Conservation (phyloP, 2,888 invertebrate species). For the Tachina grossa region DNA sequence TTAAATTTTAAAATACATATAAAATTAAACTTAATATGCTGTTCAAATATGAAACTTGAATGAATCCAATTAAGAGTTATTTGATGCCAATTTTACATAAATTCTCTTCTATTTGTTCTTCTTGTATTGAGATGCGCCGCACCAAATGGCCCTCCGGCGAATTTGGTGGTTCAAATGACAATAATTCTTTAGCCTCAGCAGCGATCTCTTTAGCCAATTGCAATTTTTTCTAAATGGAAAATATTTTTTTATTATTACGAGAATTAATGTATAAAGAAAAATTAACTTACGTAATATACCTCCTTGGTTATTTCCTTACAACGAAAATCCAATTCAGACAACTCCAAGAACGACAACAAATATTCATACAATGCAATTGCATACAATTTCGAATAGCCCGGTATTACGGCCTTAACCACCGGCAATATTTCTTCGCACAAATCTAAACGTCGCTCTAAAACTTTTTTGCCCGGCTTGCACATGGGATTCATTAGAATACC, state of each 20-base stretch:
- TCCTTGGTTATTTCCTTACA: slow-evolving; percentile 85
- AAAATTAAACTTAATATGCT: no score
- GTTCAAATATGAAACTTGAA: not conserved
- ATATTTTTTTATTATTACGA: not conserved
- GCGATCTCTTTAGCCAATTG: slow-evolving; percentile 85
- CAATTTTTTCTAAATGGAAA: slow-evolving; percentile 83
- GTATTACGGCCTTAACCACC: slow-evolving; percentile 87
- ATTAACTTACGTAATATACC: slow-evolving; percentile 83
- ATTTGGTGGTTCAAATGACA: slow-evolving; percentile 87
- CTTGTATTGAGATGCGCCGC: slow-evolving; percentile 77
- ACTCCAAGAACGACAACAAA: slow-evolving; percentile 86
- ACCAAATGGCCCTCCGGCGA: slow-evolving; percentile 88
- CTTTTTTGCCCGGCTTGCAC: slow-evolving; percentile 83
- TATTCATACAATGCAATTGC: slow-evolving; percentile 91
- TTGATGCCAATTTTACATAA: slow-evolving; percentile 50
- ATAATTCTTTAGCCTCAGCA: slow-evolving; percentile 85
- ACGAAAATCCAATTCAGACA: slow-evolving; percentile 86
- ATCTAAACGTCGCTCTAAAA: slow-evolving; percentile 86
- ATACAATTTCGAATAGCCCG: slow-evolving; percentile 83
- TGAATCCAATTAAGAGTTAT: slow-evolving; percentile 21
- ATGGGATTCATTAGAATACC: slow-evolving; percentile 83
- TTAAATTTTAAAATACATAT: no score
- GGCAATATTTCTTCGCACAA: slow-evolving; percentile 87
- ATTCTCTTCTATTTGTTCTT: slow-evolving; percentile 78
- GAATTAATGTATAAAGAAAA: not conserved